Evolutionary conservation across 2,797 vertebrate species (phyloP), one percentile per base, ranked within the genome.

Genomic region (Coregonus sp.): DNA sequence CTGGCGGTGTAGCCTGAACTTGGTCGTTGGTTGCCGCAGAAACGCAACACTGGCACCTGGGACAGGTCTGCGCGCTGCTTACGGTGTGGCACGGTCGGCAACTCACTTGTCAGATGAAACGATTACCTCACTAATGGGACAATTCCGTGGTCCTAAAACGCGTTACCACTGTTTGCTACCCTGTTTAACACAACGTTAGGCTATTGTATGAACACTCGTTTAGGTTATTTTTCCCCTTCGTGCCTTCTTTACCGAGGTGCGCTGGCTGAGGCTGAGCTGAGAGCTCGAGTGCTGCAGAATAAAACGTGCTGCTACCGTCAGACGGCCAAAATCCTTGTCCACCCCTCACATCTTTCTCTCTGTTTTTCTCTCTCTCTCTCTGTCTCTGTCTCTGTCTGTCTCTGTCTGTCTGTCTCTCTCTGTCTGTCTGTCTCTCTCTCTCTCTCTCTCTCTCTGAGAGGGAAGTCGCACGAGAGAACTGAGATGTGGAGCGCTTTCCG

Each of bases 261-360:
- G 37, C 59, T 47, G 12, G 54, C 69, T 14, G 16, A 59, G 16
- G 5, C 18, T n/a, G 5, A 5, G 18, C 51, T 6, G 69, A 68
- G 37, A 70, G 77, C 75, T 68, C 79, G 47, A 75, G 75, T 89
- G 86, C 88, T 91, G 92, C 93, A 91, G 88, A 89, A 84, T 61
- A 82, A 82, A 86, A 85, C 83, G 85, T 82, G 81, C 85, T 79
- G 59, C 52, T 72, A 72, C 50, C 61, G 63, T 81, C 33, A 82
- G 52, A 74, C 70, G 65, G 56, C 33, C 74, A 63, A 61, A 73
- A 74, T 35, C 20, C 74, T 6, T 33, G 25, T 25, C 25, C 25
- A 15, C 18, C 67, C 29, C 67, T n/a, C 67, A 11, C 14, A 1
- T 68, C 31, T 68, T n/a, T 25, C 20, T 56, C 16, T 56, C 54